Evolutionary conservation across 1,140 invertebrate species (phyloP), one percentile per base, ranked within the genome.

Genomic region (Drosophila kurseongensis): DNA sequence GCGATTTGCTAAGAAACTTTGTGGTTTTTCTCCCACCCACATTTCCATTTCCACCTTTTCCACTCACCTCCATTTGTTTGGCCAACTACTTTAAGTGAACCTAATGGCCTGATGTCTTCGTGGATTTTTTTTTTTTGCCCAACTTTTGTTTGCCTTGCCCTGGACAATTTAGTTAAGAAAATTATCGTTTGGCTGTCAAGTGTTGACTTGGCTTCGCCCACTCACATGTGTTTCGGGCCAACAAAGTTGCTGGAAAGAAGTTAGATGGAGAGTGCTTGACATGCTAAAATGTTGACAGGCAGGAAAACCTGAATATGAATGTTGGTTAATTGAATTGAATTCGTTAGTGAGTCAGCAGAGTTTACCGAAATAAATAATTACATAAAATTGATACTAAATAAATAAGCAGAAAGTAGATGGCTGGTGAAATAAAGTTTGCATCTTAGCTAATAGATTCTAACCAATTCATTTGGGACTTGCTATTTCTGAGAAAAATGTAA

Each of bases 91-190:
- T 60, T 69, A 81, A 86, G 82, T 62, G 61, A 72, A 65, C 65
- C 65, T 88, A 76, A 86, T 88, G 79, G 78, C 63, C 75, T 77
- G 73, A 51, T 77, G 73, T 58, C 72, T 56, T 88, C 75, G 80
- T 88, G 76, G 79, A 73, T 75, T 88, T 75, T 88, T 75, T 88
- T 82, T 85, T 65, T 75, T 82, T 82, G 75, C 55, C 55, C 75
- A 72, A 58, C 72, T 74, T 62, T 75, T 71, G 82, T 75, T 86
- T 86, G 72, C 76, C 66, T 44, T 61, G 71, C 50, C 63, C 42
- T 38, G 82, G 78, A 82, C 82, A 83, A 86, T 88, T 86, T 86
- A 79, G 79, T 86, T 82, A 82, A 55, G 80, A 86, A 88, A 86
- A 86, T 88, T 83, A 86, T 86, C 65, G 83, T 78, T 60, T 14